Evolutionary conservation across 2,888 invertebrate genomes (phyloP), one percentile per base, ranked within the genome.

Genomic region (Parascotia fuliginaria): DNA sequence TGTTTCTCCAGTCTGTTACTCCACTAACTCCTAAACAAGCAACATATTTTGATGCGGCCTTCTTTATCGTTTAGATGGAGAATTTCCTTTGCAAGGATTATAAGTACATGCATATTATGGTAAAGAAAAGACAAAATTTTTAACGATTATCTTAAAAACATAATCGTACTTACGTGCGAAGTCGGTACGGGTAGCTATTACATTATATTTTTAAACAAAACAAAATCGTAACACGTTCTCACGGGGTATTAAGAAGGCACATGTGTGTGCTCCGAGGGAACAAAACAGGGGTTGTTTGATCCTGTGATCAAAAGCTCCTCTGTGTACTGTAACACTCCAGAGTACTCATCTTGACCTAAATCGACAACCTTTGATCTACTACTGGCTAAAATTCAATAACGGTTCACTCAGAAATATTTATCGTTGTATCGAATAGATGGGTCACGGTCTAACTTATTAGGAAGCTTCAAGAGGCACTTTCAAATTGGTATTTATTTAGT

Each of bases 241-340:
- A 34, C 27, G 28, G 38, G 12, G 41, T 38, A 54, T 37, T 37
- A 46, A 54, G 42, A 33, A 28, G 13, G 43, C 60, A 60, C 51
- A 52, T 60, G 59, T 63, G 46, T 14, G 52, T 52, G 55, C 57
- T 57, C 16, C 39, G 27, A 57, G 41, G 52, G 52, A 53, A 56
- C 59, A 60, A 55, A 66, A 72, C 69, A 70, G 60, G 62, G 58
- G 60, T 46, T 56, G 44, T 61, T 63, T 71, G 60, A 74, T 72
- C 55, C 40, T 43, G 16, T 29, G 50, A 60, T 63, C 69, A 66
- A 62, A 40, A 55, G 52, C 36, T 29, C 33, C 43, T 46, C 55
- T 62, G 54, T 62, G 54, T 57, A 53, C 41, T 36, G 41, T 33
- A 13, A 36, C 28, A 39, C 42, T 42, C 24, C 28, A 37, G 28